Evolutionary conservation across 2,797 vertebrate species (phyloP), one percentile per base, ranked within the genome.

Genomic region (Acrossocheilus wenchowensis): DNA sequence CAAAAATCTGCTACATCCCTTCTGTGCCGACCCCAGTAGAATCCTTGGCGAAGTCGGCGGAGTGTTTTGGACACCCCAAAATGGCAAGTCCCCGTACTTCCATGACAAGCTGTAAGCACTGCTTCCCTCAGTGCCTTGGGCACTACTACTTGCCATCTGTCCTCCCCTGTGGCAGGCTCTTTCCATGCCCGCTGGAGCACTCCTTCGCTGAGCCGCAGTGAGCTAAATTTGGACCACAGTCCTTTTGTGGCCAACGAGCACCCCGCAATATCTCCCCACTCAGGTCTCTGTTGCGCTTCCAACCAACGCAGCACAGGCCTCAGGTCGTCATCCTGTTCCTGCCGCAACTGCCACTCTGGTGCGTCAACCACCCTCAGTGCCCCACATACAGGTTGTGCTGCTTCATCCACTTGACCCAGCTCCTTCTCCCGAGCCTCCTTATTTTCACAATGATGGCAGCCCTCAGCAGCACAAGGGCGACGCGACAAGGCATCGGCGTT

Each of bases 321-420:
- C 3, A 88, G 11, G 6, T 89, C 57, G 4, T 45, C 1, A 23
- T 90, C 88, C 81, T 83, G 60, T 15, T 88, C 82, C 30, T 89
- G 84, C 52, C 36, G 30, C 71, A 6, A 23, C 41, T 26, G n/a
- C 43, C 72, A 74, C n/a, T 48, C 43, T 74, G 12, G 23, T 43
- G 43, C 1, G 0, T 39, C 30, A 36, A 36, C 34, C 34, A 36
- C 66, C 34, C 50, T 52, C 5, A 52, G 50, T 52, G 50, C 17
- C 50, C 17, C 17, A 52, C 50, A 52, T 52, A 5, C 50, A 52
- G 50, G 26, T 26, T 26, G 26, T 26, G 26, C 26, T 26, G 26
- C 1, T 26, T 26, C 26, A 26, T 26, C 26, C 26, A 26, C 26
- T 26, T 26, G 26, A 26, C 26, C 26, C 26, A 26, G 26, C 26